Conservation (phyloP, 2,888 invertebrate species). For the Phengaris alcon region DNA sequence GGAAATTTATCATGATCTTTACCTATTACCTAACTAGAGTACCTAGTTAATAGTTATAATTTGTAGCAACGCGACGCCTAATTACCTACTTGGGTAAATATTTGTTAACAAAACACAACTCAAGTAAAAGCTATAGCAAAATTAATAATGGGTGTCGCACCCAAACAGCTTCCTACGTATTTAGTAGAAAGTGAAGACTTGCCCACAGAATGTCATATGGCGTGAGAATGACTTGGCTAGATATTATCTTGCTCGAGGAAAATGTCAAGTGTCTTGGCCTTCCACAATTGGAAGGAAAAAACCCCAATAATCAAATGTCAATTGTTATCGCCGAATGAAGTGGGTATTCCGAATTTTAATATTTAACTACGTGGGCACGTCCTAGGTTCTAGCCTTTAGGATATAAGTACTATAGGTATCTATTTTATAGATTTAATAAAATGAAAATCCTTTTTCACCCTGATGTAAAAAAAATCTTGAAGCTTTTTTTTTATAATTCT, state of each 20-base stretch:
- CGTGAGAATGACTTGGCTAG: not conserved
- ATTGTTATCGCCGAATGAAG: not conserved
- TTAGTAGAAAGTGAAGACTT: slow-evolving; percentile 12
- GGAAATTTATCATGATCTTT: no score
- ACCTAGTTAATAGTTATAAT: not conserved
- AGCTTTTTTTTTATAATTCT: no score
- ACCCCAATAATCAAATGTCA: not conserved
- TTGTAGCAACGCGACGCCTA: not conserved
- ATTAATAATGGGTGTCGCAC: not conserved
- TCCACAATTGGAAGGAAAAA: slow-evolving; percentile 1
- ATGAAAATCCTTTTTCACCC: no score
- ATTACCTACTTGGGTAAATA: not conserved
- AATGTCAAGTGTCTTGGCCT: slow-evolving; percentile 9
- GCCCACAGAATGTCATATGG: not conserved
- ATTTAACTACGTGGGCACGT: no score
- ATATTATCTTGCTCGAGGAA: not conserved
- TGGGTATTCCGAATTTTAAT: not conserved
- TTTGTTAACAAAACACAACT: not conserved
- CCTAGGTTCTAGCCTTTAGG: no score
- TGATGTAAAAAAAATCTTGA: no score
- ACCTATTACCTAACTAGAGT: no score
- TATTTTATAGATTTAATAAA: no score
- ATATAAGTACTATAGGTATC: no score
- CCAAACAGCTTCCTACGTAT: slow-evolving; percentile 9
- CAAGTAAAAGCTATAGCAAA: not conserved